These are phyloP conservation scores for Mionectes macconnelli DNA, from an alignment of 2,113 vertebrate genomes.

Conservation along the genomic window DNA sequence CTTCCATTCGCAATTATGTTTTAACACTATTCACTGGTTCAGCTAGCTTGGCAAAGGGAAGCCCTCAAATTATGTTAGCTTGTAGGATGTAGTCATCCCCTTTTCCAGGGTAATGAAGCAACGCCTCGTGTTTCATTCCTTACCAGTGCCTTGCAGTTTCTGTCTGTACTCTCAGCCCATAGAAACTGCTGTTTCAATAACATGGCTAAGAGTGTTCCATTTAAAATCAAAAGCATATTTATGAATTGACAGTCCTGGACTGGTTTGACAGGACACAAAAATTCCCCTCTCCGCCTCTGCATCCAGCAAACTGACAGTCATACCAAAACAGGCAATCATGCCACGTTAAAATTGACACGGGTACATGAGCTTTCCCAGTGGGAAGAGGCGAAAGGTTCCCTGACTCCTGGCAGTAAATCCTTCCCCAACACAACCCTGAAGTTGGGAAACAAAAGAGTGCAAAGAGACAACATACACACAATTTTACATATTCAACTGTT, in stretches of 20 bases:
- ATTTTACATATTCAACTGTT: background rate
- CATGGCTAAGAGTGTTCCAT: background rate
- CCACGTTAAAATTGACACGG: background rate
- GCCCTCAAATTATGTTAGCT: background rate
- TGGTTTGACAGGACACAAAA: background rate
- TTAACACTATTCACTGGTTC: background rate
- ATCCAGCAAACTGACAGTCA: background rate
- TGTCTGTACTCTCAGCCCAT: background rate
- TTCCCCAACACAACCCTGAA: background rate
- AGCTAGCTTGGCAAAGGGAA: background rate
- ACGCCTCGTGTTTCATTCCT: background rate
- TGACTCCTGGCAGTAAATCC: background rate
- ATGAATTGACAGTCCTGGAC: background rate
- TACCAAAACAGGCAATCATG: background rate
- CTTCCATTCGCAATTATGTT: background rate
- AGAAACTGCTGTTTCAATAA: background rate
- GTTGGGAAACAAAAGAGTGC: background rate
- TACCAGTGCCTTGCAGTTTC: background rate
- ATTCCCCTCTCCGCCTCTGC: background rate
- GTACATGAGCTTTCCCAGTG: background rate
- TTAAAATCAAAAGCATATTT: background rate
- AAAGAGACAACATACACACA: background rate
- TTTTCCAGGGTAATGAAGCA: background rate
- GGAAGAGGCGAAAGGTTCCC: background rate
- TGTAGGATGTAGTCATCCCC: background rate